Percentiles rank a stretch among this genome's conserved stretches.
Evolutionary conservation across 2,888 invertebrate genomes (phyloP).

Genomic region (Endotricha flammealis): DNA sequence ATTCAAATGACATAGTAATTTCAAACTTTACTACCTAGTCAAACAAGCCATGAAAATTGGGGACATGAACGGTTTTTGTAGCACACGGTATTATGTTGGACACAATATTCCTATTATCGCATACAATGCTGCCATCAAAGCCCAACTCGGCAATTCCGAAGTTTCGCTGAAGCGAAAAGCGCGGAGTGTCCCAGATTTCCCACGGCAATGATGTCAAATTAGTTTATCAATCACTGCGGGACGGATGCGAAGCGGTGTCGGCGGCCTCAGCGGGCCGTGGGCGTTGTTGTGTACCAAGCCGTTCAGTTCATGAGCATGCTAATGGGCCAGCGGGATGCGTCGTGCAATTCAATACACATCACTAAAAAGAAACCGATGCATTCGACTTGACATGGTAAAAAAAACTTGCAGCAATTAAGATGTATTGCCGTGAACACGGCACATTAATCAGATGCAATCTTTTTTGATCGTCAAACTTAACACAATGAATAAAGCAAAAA

Average conservation of each 20-base stretch:
- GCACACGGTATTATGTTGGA: conserved; percentile 4
- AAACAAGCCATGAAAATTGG: not conserved
- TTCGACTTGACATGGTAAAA: too few species aligned
- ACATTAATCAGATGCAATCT: too few species aligned
- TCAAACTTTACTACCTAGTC: not conserved
- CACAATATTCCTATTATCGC: conserved; percentile 4
- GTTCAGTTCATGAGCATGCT: conserved; percentile 46
- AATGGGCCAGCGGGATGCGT: conserved; percentile 44
- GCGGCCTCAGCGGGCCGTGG: conserved; percentile 45
- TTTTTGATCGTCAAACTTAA: too few species aligned
- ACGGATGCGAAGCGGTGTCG: conserved; percentile 60
- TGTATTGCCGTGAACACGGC: too few species aligned
- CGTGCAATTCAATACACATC: conserved; percentile 33
- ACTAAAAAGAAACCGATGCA: not conserved
- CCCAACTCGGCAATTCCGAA: conserved; percentile 14
- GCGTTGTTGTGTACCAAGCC: conserved; percentile 49
- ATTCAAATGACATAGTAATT: conserved; percentile 19
- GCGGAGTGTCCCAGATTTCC: conserved; percentile 42
- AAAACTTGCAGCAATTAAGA: not conserved
- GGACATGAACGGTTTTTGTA: not conserved
- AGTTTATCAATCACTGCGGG: conserved; percentile 68
- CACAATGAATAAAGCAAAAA: too few species aligned
- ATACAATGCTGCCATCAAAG: conserved; percentile 11
- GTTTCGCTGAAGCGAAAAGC: conserved; percentile 18
- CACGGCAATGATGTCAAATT: conserved; percentile 71